Percentiles rank a stretch among this genome's conserved stretches.
These are phyloP conservation scores for Sinhomidia bicolor DNA, from an alignment of 2,888 invertebrate species.

Conservation along the genomic window DNA sequence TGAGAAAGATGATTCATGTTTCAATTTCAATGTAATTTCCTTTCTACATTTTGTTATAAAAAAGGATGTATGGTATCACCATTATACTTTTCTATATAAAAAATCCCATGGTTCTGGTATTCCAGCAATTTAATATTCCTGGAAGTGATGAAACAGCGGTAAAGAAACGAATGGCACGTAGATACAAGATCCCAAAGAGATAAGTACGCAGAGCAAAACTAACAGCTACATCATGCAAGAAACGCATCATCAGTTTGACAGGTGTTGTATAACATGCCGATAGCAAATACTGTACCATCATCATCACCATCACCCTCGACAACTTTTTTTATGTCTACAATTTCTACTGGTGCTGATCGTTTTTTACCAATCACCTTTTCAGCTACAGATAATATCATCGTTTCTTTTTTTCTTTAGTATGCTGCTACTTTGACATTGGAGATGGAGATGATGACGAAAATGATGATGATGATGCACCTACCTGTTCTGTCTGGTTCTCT, in stretches of 20 bases:
- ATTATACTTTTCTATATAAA: not conserved
- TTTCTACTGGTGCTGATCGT: not conserved
- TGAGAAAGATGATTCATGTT: constrained; percentile 3
- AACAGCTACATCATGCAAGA: not conserved
- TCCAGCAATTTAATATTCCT: constrained; percentile 40
- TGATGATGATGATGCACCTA: constrained; percentile 16
- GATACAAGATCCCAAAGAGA: too few relatives aligned
- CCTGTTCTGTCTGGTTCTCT: not conserved
- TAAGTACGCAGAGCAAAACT: not conserved
- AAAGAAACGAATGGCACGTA: too few relatives aligned
- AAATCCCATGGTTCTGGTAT: not conserved
- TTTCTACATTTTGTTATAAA: not conserved
- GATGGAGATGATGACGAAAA: not conserved
- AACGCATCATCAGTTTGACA: constrained; percentile 3
- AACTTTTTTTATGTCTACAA: not conserved
- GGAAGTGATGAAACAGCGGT: constrained; percentile 19
- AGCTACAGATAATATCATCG: not conserved
- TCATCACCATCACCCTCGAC: not conserved
- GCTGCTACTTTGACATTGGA: not conserved
- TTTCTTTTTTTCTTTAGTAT: not conserved
- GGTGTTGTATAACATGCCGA: constrained; percentile 27
- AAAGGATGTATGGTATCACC: not conserved
- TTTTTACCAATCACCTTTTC: not conserved
- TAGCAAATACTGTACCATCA: not conserved
- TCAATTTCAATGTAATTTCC: constrained; percentile 23